Percentiles rank a stretch among this genome's conserved stretches.
These are phyloP conservation scores for Telmatherina bonti DNA, from an alignment of 2,797 vertebrate genomes.

Conservation along the genomic window DNA sequence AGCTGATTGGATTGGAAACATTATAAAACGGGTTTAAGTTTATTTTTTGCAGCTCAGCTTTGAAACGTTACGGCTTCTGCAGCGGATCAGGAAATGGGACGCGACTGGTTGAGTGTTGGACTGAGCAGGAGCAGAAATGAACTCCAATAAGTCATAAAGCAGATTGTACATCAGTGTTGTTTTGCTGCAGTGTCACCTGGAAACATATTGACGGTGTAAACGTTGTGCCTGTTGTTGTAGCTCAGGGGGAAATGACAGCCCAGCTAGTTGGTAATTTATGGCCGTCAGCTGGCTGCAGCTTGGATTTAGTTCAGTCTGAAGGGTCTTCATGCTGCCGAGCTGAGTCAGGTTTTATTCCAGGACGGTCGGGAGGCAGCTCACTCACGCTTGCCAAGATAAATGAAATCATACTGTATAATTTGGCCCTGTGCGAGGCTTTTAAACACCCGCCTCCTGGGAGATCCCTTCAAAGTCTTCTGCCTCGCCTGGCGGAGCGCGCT, in stretches of 20 bases:
- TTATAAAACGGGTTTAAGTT: too few species aligned
- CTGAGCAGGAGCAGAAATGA: constrained; percentile 13
- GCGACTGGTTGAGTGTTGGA: constrained; percentile 9
- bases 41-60: too few species aligned
- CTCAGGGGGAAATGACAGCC: constrained; percentile 1
- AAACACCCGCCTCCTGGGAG: constrained; percentile 19
- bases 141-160: constrained; percentile 1
- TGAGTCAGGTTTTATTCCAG: constrained; percentile 17
- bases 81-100: too few species aligned
- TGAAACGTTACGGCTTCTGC: too few species aligned
- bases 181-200: constrained; percentile 6
- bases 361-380: not conserved
- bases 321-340: not conserved
- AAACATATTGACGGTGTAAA: not conserved
- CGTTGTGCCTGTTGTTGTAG: not conserved
- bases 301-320: not conserved
- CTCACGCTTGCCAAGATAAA: constrained; percentile 15
- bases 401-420: constrained; percentile 27
- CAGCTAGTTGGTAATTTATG: not conserved
- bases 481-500: constrained; percentile 22
- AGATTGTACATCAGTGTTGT: not conserved
- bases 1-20: too few species aligned
- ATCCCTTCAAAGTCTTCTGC: not conserved
- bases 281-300: not conserved
- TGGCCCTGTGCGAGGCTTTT: constrained; percentile 21